Base-by-base conservation (phyloP, 1,140 invertebrate species). In the Subanguina moxae region DNA sequence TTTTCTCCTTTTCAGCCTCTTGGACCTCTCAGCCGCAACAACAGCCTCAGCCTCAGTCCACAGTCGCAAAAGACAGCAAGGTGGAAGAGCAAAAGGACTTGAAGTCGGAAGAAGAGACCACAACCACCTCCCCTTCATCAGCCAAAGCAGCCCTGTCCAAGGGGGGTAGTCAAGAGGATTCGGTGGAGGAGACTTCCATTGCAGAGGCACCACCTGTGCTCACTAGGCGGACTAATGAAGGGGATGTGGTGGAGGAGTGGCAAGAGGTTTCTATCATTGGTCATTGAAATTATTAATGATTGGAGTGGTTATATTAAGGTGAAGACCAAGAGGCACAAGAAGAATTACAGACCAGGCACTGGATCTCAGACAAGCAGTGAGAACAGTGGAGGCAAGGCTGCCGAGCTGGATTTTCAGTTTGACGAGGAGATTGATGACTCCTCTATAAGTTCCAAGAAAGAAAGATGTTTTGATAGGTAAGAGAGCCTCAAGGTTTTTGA, bases 371-470 rank as follows among this genome's bases (percentile, higher is more conserved):
- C 27, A 56, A 56, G 23, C n/a, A 43, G 9, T 38, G 28, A 59
- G 32, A 38, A 57, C 62, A 48, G 38, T 46, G 48, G n/a, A 28
- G 32, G 67, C n/a, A 42, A 48, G 21, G 27, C 64, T 28, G 43
- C 65, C 83, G 93, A 96, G 82, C 84, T 96, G 65, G 91, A 94
- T 83, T 97, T 97, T 85, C 90, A 94, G 85, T 94, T 97, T 85
- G 94, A 97, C 82, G 93, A 96, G 85, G 94, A 97, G 83, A 84
- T 94, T 43, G 45, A 80, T 78, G 48, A 52, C 23, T 52, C 48
- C n/a, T 21, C 88, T 89, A 15, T 25, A 72, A 59, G 76, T 73
- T 67, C 89, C 87, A 79, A 88, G 90, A 70, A 87, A 89, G 64
- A 91, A 93, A 85, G 90, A 38, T n/a, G n/a, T n/a, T 38, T 38